Percentiles rank a stretch among this genome's conserved stretches.
Conservation (phyloP, 2,888 invertebrate species). For the Catocala nupta region DNA sequence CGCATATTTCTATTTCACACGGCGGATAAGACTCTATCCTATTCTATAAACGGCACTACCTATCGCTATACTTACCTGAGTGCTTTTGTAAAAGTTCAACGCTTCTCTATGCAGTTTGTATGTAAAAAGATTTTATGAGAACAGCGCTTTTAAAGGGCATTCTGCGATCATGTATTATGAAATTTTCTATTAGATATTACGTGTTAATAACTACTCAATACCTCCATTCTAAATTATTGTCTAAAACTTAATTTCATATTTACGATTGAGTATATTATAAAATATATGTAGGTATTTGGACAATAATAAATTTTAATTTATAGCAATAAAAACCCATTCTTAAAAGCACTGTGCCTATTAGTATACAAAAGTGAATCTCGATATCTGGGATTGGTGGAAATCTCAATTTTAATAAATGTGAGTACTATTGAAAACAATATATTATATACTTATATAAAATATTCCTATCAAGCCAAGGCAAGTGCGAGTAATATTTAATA, state of each 20-base stretch:
- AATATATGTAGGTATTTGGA: no score
- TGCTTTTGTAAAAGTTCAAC: constrained; percentile 86
- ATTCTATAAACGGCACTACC: constrained; percentile 83
- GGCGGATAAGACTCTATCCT: constrained; percentile 75
- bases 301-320: no score
- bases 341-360: no score
- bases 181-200: constrained; percentile 50
- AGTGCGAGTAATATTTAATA: no score
- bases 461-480: no score
- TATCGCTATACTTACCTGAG: constrained; percentile 85
- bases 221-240: constrained; percentile 27
- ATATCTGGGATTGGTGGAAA: no score
- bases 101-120: constrained; percentile 81
- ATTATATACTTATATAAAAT: no score
- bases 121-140: constrained; percentile 77
- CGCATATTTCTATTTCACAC: constrained; percentile 70
- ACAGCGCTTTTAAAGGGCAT: constrained; percentile 59
- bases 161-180: constrained; percentile 58
- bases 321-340: no score
- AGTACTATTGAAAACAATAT: no score
- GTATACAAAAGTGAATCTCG: no score
- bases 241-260: constrained; percentile 15
- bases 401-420: no score
- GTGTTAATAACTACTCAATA: constrained; percentile 37
- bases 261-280: not conserved